These are phyloP conservation scores for Myotis planiceps DNA, from an alignment of 2,797 vertebrate species.

Conservation along the genomic window DNA sequence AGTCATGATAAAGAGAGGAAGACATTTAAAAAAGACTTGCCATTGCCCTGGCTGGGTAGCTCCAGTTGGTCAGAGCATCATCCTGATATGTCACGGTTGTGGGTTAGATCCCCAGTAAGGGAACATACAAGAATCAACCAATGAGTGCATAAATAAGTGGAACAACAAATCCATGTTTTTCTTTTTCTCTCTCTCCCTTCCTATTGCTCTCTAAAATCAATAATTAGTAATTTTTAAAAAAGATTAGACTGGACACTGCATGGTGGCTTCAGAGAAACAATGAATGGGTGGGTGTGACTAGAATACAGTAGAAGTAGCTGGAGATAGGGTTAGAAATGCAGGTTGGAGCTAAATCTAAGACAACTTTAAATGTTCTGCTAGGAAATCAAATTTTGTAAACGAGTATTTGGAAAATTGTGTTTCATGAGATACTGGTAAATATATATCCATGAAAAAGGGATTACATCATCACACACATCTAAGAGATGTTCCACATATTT, in stretches of 20 bases:
- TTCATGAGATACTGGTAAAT: background rate
- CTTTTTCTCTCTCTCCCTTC: background rate
- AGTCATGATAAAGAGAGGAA: background rate
- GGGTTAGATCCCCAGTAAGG: background rate
- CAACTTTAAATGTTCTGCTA: background rate
- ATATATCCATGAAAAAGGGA: background rate
- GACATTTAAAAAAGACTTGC: background rate
- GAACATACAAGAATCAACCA: background rate
- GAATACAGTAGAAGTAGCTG: background rate
- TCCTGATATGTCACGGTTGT: background rate
- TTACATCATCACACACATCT: background rate
- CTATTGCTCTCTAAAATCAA: background rate
- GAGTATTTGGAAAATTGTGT: background rate
- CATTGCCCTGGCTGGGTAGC: background rate
- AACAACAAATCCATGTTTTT: background rate
- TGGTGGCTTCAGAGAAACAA: background rate
- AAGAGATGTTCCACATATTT: background rate
- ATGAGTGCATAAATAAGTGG: background rate
- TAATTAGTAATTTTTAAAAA: background rate
- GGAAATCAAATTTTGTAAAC: background rate
- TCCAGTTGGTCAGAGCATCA: background rate
- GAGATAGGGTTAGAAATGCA: background rate
- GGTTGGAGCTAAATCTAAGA: background rate
- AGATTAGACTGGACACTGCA: background rate
- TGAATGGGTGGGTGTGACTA: background rate